These are phyloP conservation scores for Podiceps cristatus DNA, from an alignment of 2,113 vertebrate species.

Conservation along the genomic window DNA sequence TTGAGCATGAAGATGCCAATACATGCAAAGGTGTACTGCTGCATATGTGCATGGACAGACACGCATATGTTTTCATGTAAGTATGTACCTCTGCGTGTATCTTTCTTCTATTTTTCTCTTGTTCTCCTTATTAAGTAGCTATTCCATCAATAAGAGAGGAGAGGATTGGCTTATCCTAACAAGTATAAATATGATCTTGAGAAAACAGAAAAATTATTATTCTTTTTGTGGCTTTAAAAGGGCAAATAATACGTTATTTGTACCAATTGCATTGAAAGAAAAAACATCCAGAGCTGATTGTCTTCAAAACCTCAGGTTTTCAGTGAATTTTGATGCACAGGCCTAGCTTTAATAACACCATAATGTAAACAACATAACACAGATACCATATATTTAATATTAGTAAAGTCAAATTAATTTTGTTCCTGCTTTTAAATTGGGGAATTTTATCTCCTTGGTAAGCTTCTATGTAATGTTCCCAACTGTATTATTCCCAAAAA, in stretches of 20 bases:
- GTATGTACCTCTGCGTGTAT: neutral
- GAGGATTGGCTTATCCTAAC: neutral
- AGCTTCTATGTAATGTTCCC: neutral
- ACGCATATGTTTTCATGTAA: neutral
- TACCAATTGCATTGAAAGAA: neutral
- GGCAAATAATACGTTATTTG: neutral
- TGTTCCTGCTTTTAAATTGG: neutral
- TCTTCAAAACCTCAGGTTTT: neutral
- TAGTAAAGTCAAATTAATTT: neutral
- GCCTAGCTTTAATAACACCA: neutral
- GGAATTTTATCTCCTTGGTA: neutral
- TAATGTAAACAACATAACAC: neutral
- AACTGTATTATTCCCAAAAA: neutral
- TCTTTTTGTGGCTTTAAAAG: neutral
- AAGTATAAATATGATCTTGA: constrained; percentile 28
- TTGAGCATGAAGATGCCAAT: neutral
- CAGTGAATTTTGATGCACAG: neutral
- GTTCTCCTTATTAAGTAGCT: neutral
- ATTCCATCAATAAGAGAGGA: neutral
- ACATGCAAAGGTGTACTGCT: neutral
- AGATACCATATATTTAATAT: neutral
- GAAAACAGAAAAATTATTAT: neutral
- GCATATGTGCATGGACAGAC: no score
- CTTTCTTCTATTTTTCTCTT: neutral
- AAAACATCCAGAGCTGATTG: neutral